Conservation (phyloP, 2,113 vertebrate species). For the Eudorcas thomsonii region DNA sequence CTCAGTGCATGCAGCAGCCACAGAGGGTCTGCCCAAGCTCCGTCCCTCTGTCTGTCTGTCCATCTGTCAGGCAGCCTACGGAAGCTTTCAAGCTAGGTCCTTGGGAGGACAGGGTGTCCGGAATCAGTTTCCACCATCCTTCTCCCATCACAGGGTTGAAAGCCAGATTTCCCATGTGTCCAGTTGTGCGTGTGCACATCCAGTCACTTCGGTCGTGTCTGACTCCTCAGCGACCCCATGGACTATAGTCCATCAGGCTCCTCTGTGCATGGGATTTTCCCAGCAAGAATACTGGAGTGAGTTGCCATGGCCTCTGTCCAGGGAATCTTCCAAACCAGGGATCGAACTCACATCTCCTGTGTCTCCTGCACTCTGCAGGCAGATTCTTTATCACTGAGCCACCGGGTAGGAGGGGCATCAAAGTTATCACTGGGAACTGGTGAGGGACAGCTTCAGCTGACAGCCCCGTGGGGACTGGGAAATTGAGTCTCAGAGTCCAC, state of each 20-base stretch:
- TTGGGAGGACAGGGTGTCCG: neutral
- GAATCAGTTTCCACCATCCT: neutral
- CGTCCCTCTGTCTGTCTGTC: neutral
- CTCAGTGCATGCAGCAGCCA: neutral
- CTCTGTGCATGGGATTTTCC: neutral
- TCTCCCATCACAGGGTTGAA: neutral
- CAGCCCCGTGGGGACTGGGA: neutral
- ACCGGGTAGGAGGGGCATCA: neutral
- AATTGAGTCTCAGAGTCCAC: neutral
- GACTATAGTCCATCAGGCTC: neutral
- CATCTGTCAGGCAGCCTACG: neutral
- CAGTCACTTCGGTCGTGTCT: neutral
- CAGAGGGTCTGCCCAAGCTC: neutral
- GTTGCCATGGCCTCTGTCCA: neutral
- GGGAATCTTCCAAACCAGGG: neutral
- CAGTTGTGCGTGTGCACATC: accelerated
- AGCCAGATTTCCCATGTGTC: neutral
- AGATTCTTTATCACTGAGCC: neutral
- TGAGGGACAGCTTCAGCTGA: neutral
- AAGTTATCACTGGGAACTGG: neutral
- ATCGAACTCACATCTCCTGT: neutral
- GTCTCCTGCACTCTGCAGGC: neutral
- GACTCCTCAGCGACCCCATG: neutral
- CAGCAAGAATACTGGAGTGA: neutral
- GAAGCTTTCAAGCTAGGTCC: neutral